phyloP scores from a whole-genome alignment of 64 coral and sea anemone species.

The Montipora foliosa region DNA sequence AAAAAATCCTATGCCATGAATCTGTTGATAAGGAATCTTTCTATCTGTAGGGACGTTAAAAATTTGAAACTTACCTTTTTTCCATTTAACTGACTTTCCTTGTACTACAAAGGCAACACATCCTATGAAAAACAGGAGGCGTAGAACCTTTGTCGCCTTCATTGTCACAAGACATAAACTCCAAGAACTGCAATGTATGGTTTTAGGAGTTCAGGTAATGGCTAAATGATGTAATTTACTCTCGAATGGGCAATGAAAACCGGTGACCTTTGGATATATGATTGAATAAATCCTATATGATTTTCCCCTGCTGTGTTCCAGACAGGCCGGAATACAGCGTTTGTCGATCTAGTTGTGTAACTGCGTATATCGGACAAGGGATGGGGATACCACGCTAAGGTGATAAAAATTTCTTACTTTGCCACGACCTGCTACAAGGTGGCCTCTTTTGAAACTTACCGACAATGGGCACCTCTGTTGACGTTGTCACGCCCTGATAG shows the following conservation, averaged over 20 bases:
- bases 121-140: neutral
- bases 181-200: neutral
- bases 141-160: conserved; percentile 1
- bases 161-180: neutral
- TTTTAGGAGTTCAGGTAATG: neutral
- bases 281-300: neutral
- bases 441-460: neutral
- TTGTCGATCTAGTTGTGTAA: neutral
- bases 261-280: conserved; percentile 20
- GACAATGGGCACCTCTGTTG: neutral
- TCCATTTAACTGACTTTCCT: conserved; percentile 32
- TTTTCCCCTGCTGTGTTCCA: neutral
- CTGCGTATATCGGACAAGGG: neutral
- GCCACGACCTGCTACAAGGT: neutral
- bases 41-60: neutral
- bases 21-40: neutral
- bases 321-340: neutral
- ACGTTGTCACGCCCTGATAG: neutral
- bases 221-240: conserved; percentile 53
- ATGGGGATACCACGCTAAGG: neutral
- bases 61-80: conserved; percentile 3
- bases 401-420: neutral
- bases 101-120: neutral
- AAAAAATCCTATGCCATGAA: neutral
- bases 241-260: conserved; percentile 29